These are phyloP conservation scores for Lissonota sp. DNA, from an alignment of 2,888 invertebrate species.

Conservation along the genomic window DNA sequence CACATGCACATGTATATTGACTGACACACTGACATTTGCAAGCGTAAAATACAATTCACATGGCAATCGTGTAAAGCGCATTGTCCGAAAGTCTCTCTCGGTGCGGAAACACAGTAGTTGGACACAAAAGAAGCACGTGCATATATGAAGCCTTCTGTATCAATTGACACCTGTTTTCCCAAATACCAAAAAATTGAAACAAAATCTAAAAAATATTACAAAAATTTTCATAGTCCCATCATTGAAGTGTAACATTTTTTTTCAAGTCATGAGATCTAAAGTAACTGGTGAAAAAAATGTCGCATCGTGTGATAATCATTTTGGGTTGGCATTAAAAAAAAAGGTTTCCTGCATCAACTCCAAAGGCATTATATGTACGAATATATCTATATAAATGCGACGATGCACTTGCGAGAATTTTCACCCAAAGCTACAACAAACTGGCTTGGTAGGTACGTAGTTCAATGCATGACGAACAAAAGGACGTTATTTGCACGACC, in stretches of 20 bases:
- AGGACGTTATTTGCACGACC: too few relatives aligned
- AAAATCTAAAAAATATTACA: too few relatives aligned
- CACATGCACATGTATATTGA: not conserved
- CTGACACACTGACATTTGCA: not conserved
- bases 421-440: constrained; percentile 44
- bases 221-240: too few relatives aligned
- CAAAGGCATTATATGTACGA: not conserved
- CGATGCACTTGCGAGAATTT: constrained; percentile 64
- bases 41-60: not conserved
- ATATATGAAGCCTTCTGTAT: not conserved
- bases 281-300: too few relatives aligned
- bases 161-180: too few relatives aligned
- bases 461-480: too few relatives aligned
- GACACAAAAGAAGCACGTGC: constrained; percentile 32
- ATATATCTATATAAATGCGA: constrained; percentile 1
- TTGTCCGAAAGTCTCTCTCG: constrained; percentile 39
- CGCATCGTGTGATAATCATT: too few relatives aligned
- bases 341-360: not conserved
- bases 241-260: too few relatives aligned
- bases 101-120: constrained; percentile 69
- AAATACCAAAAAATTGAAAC: too few relatives aligned
- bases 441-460: constrained; percentile 50
- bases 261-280: too few relatives aligned
- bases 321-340: too few relatives aligned
- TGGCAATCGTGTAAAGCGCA: constrained; percentile 28